phyloP scores from a whole-genome alignment of 2,888 invertebrate species.

The Anoncus sp. region DNA sequence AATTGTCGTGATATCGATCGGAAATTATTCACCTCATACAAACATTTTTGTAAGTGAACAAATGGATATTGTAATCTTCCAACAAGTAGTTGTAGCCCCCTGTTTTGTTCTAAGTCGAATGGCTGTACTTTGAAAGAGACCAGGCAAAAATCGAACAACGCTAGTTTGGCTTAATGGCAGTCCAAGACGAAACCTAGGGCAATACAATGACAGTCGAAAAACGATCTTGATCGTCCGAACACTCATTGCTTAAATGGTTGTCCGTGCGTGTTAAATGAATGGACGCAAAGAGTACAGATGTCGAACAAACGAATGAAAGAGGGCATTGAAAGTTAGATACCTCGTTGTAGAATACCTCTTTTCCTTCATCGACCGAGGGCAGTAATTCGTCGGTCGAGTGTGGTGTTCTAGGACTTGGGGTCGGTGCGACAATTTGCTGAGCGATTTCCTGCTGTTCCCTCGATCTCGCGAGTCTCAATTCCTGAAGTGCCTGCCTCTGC shows the following conservation, averaged over 20 bases:
- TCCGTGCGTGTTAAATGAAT: neutral
- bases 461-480: slow-evolving; percentile 88
- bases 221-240: neutral
- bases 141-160: neutral
- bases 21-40: too few species aligned
- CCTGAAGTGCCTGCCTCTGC: slow-evolving; percentile 90
- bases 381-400: slow-evolving; percentile 93
- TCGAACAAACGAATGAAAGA: slow-evolving; percentile 7
- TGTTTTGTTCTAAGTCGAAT: neutral
- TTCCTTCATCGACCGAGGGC: slow-evolving; percentile 91
- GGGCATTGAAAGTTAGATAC: slow-evolving; percentile 64
- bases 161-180: too few species aligned
- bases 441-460: slow-evolving; percentile 85
- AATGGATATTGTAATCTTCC: too few species aligned
- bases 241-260: neutral
- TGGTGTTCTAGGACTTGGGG: slow-evolving; percentile 92
- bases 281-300: neutral
- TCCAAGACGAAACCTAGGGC: neutral
- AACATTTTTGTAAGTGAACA: too few species aligned
- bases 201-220: neutral
- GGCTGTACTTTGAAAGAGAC: neutral
- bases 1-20: too few species aligned
- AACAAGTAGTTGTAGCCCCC: neutral
- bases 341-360: slow-evolving; percentile 86
- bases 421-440: slow-evolving; percentile 83